Conservation (phyloP, 2,888 invertebrate species). For the Drosophila emarginata region DNA sequence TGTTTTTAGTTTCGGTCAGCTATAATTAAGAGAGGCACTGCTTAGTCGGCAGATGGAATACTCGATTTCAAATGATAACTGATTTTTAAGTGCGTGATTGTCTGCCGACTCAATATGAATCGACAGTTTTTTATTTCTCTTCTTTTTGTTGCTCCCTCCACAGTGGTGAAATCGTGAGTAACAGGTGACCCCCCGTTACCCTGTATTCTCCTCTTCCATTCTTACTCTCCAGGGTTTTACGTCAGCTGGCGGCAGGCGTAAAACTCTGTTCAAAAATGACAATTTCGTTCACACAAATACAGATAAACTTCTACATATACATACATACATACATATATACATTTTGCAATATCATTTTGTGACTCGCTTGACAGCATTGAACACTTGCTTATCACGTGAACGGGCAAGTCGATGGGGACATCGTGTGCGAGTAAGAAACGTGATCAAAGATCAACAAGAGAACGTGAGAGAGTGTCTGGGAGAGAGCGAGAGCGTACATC, state of each 20-base stretch:
- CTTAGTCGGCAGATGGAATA: conserved; percentile 17
- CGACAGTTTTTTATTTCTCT: conserved; percentile 49
- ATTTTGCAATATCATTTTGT: conserved; percentile 41
- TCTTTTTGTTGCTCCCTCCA: conserved; percentile 11
- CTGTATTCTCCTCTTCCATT: conserved; percentile 15
- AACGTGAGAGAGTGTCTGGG: conserved; percentile 20
- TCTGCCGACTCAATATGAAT: conserved; percentile 61
- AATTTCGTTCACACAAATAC: background rate
- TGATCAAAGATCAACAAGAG: conserved; percentile 72
- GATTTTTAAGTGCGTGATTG: conserved; percentile 44
- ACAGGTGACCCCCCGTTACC: conserved; percentile 18
- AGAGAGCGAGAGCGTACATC: conserved; percentile 6
- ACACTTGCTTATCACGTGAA: conserved; percentile 78
- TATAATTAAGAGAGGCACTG: background rate
- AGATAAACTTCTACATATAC: background rate
- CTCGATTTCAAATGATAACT: conserved; percentile 31
- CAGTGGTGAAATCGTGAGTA: conserved; percentile 60
- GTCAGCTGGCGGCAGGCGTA: conserved; percentile 48
- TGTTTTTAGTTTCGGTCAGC: background rate
- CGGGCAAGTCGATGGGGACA: conserved; percentile 44
- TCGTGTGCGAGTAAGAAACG: conserved; percentile 77
- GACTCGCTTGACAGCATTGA: conserved; percentile 52
- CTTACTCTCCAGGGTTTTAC: conserved; percentile 38
- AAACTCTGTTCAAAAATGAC: conserved; percentile 4
- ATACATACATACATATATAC: conserved; percentile 1